A percentile compares a stretch with the other conserved stretches of the same genome.
Conservation (phyloP, 1,140 invertebrate genomes). For the Bombus consobrinus region DNA sequence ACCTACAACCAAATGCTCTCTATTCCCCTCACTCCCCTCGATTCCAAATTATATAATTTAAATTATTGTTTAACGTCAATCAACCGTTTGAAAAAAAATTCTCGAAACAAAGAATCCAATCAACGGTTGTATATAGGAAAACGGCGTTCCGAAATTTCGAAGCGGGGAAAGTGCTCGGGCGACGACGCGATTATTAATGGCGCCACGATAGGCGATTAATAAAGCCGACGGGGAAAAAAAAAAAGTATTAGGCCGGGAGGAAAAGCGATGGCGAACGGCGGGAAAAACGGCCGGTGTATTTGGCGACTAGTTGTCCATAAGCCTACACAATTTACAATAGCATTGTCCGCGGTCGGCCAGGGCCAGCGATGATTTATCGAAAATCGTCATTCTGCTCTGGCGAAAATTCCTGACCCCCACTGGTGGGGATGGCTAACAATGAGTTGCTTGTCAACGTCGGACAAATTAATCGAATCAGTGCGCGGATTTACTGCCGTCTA, state of each 20-base stretch:
- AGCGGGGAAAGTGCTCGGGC: not conserved
- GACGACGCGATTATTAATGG: constrained; percentile 30
- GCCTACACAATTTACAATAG: constrained; percentile 53
- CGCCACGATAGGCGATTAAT: constrained; percentile 22
- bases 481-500: constrained; percentile 62
- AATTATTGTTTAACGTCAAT: not conserved
- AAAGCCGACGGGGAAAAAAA: not conserved
- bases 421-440: constrained; percentile 31
- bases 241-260: not conserved
- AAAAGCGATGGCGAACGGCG: not conserved
- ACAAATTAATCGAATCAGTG: constrained; percentile 67
- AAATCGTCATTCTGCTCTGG: constrained; percentile 56
- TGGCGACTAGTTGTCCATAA: constrained; percentile 55
- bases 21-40: not conserved
- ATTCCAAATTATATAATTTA: not conserved
- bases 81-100: not conserved
- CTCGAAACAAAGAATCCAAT: not conserved
- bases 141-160: not conserved
- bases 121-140: not conserved
- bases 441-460: constrained; percentile 52
- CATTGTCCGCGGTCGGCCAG: constrained; percentile 12
- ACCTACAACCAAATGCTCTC: too few species aligned
- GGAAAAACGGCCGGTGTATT: constrained; percentile 46
- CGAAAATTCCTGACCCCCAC: constrained; percentile 46
- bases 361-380: constrained; percentile 59